phyloP scores from a whole-genome alignment of 2,888 invertebrate species.

The Hydraecia micacea region DNA sequence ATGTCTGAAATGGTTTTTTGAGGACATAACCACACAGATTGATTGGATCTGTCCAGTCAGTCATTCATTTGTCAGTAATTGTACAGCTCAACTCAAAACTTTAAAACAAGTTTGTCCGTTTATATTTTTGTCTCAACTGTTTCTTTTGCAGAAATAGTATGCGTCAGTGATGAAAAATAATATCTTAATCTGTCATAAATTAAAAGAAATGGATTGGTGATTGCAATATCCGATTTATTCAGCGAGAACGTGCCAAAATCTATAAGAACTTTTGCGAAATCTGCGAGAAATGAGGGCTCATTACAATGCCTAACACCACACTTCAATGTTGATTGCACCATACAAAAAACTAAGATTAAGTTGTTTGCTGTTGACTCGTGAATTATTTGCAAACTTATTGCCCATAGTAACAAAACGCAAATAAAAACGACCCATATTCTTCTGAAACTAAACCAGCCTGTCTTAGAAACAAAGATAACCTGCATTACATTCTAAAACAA shows the following conservation, averaged over 20 bases:
- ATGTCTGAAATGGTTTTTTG: neutral
- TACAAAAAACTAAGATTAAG: neutral
- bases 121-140: neutral
- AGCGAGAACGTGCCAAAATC: neutral
- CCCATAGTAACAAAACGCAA: constrained; percentile 18
- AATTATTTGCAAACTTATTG: neutral
- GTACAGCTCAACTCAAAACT: neutral
- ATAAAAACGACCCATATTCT: constrained; percentile 26
- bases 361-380: neutral
- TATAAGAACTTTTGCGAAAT: neutral
- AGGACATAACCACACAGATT: neutral
- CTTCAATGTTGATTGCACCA: neutral
- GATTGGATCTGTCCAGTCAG: neutral
- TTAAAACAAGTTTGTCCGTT: neutral
- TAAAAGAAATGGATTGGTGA: neutral
- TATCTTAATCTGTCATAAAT: neutral
- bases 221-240: neutral
- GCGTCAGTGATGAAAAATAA: neutral
- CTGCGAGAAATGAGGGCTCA: neutral
- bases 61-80: neutral
- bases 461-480: constrained; percentile 31
- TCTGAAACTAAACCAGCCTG: constrained; percentile 11
- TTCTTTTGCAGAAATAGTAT: neutral
- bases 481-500: constrained; percentile 36
- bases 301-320: neutral